phyloP scores from a whole-genome alignment of 30 jellyfish, hydroid and myxozoan species.

The Mastigias papua region DNA sequence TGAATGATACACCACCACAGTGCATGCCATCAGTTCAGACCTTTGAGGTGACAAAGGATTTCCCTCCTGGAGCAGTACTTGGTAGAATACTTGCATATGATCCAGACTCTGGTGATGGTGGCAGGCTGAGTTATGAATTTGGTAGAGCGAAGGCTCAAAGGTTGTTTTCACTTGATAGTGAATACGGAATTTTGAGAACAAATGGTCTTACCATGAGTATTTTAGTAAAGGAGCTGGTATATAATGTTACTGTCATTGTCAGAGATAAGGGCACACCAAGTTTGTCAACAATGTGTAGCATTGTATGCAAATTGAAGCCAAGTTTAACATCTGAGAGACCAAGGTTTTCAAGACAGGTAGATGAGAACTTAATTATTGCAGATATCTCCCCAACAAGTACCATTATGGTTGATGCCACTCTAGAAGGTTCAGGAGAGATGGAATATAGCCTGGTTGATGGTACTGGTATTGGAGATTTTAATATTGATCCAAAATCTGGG shows the following conservation, averaged over 20 bases:
- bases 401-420: conserved; percentile 21
- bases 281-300: conserved; percentile 50
- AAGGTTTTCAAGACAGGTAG: conserved; percentile 15
- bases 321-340: conserved; percentile 58
- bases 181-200: conserved; percentile 65
- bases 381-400: background rate
- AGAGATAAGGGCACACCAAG: conserved; percentile 72
- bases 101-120: conserved; percentile 81
- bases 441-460: conserved; percentile 92
- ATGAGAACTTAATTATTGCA: conserved; percentile 45
- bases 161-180: conserved; percentile 51
- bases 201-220: conserved; percentile 32
- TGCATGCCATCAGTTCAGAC: conserved; percentile 63
- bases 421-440: conserved; percentile 71
- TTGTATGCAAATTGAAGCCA: conserved; percentile 47
- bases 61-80: conserved; percentile 85
- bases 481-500: conserved; percentile 68
- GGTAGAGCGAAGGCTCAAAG: conserved; percentile 52
- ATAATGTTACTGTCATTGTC: conserved; percentile 56
- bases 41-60: conserved; percentile 61
- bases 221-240: conserved; percentile 13
- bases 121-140: conserved; percentile 43
- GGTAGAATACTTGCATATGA: conserved; percentile 85
- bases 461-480: conserved; percentile 83
- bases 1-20: conserved; percentile 91